Evolutionary conservation across 2,888 invertebrate species (phyloP).

Genomic region (Lissocephala sabroskyi): DNA sequence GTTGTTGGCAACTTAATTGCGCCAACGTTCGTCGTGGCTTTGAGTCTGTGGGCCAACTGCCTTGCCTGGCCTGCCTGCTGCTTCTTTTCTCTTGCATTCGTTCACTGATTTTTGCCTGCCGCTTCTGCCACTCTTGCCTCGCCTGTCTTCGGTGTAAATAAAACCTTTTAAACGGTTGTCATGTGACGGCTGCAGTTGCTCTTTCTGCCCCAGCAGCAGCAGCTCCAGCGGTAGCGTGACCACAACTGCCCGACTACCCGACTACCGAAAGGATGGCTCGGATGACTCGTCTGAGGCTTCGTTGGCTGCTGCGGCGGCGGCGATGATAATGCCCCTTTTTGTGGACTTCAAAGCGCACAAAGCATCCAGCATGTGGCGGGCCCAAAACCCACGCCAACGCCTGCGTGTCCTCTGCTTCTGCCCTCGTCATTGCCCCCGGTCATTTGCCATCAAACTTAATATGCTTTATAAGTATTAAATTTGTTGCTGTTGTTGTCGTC

Average conservation of each 20-base stretch:
- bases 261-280: too few relatives aligned
- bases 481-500: constrained; percentile 19
- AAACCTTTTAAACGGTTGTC: constrained; percentile 69
- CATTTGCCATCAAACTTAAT: constrained; percentile 59
- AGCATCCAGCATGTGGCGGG: constrained; percentile 53
- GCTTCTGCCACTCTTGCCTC: constrained; percentile 5
- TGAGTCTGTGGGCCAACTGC: background rate
- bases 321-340: constrained; percentile 16
- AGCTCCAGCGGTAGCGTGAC: constrained; percentile 9
- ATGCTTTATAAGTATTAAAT: constrained; percentile 60
- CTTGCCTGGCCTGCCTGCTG: too few relatives aligned
- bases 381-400: background rate
- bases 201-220: background rate
- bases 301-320: constrained; percentile 2
- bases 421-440: constrained; percentile 32
- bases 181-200: constrained; percentile 36
- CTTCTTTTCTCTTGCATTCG: constrained; percentile 4
- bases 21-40: constrained; percentile 22
- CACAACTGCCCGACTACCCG: constrained; percentile 33
- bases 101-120: constrained; percentile 4
- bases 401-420: constrained; percentile 2
- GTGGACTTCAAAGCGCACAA: constrained; percentile 50
- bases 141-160: constrained; percentile 54
- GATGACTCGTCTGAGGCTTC: too few relatives aligned
- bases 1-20: constrained; percentile 72